phyloP scores from a whole-genome alignment of 2,888 invertebrate genomes.

The Melipona bicolor region DNA sequence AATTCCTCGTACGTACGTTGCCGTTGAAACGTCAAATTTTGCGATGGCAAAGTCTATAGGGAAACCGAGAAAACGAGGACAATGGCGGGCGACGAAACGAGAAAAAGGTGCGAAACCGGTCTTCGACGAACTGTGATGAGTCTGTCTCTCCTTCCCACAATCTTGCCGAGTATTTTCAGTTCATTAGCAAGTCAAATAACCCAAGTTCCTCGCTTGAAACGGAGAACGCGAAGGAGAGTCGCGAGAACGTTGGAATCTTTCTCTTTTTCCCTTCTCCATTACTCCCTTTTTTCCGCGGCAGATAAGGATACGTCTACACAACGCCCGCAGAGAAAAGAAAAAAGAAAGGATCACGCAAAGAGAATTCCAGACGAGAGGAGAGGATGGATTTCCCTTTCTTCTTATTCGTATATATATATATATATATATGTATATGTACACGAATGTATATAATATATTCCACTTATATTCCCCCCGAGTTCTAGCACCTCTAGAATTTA shows the following conservation, averaged over 20 bases:
- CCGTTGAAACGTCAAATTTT: not conserved
- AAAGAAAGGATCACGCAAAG: constrained; percentile 51
- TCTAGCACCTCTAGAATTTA: constrained; percentile 70
- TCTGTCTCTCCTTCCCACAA: constrained; percentile 62
- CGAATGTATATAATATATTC: not conserved
- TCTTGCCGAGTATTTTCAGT: constrained; percentile 74
- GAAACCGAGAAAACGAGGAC: not conserved
- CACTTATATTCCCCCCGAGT: constrained; percentile 47
- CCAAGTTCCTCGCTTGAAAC: constrained; percentile 64
- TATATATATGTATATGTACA: not conserved
- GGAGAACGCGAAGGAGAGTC: constrained; percentile 40
- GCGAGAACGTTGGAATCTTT: constrained; percentile 21
- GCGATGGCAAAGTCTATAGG: not conserved
- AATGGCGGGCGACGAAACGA: constrained; percentile 16
- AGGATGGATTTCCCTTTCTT: constrained; percentile 74
- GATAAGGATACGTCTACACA: constrained; percentile 60
- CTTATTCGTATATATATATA: constrained; percentile 35
- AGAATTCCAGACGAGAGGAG: constrained; percentile 55
- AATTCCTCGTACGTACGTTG: too few relatives aligned
- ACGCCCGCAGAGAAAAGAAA: not conserved
- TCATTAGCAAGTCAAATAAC: constrained; percentile 80
- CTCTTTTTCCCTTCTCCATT: constrained; percentile 43
- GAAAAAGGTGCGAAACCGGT: constrained; percentile 56
- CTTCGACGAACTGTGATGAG: constrained; percentile 68
- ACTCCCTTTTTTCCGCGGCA: constrained; percentile 43